phyloP scores from a whole-genome alignment of 2,113 vertebrate genomes.

The Odocoileus virginianus region DNA sequence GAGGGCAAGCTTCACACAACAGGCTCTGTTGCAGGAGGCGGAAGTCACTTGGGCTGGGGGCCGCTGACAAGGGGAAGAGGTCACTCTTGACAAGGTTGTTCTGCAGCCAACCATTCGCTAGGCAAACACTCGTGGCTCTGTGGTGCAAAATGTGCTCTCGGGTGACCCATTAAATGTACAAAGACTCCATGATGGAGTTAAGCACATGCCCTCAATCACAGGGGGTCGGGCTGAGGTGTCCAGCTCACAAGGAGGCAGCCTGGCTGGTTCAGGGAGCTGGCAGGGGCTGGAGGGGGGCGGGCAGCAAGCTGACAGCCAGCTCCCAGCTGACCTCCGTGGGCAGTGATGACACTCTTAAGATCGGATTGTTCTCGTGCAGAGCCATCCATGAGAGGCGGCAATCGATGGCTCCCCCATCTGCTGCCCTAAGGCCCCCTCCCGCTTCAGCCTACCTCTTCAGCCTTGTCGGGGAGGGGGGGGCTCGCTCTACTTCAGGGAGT shows the following conservation, averaged over 20 bases:
- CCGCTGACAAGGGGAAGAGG: not conserved
- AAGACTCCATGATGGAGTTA: not conserved
- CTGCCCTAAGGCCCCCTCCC: not conserved
- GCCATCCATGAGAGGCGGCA: rapidly evolving
- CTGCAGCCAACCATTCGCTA: not conserved
- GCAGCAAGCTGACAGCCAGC: constrained; percentile 12
- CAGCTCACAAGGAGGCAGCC: not conserved
- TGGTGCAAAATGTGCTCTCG: constrained; percentile 2
- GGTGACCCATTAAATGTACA: constrained; percentile 48
- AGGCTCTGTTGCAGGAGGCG: not conserved
- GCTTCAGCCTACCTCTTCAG: not conserved
- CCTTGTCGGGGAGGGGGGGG: not conserved
- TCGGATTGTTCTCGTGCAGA: constrained; percentile 10
- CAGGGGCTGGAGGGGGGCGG: not conserved
- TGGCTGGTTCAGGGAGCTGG: not conserved
- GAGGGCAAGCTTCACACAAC: not conserved
- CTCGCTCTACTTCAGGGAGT: not conserved
- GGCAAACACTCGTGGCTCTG: constrained; percentile 20
- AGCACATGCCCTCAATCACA: not conserved
- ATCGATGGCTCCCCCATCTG: not conserved
- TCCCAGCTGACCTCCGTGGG: constrained; percentile 20
- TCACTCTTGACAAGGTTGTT: not conserved
- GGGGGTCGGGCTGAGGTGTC: not conserved
- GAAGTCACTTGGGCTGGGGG: not conserved
- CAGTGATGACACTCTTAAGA: not conserved